These are phyloP conservation scores for Hippoglossus stenolepis DNA, from an alignment of 2,113 vertebrate species.

Conservation along the genomic window DNA sequence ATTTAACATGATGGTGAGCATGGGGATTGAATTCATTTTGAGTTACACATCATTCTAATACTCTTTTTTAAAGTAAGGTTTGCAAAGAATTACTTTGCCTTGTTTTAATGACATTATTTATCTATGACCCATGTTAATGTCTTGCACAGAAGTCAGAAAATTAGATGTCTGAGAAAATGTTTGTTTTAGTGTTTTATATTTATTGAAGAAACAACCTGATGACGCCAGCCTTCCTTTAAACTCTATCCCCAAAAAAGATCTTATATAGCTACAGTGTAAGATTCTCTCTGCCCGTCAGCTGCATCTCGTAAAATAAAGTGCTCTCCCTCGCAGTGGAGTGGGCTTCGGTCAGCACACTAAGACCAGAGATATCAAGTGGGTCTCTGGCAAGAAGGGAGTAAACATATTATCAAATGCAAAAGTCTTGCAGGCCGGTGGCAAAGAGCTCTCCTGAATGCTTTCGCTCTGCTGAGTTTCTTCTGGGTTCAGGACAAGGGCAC, in stretches of 20 bases:
- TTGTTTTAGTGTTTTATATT: too few relatives aligned
- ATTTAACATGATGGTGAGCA: too few relatives aligned
- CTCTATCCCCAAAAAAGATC: too few relatives aligned
- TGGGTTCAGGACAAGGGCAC: slow-evolving; percentile 48
- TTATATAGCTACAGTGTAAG: neutral
- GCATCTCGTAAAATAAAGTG: slow-evolving; percentile 6
- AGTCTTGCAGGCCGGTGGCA: slow-evolving; percentile 21
- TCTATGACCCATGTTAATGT: neutral
- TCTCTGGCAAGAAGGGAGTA: slow-evolving; percentile 59
- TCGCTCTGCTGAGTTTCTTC: slow-evolving; percentile 15
- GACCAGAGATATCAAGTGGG: slow-evolving; percentile 58
- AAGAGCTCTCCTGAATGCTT: slow-evolving; percentile 39
- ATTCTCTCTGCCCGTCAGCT: neutral
- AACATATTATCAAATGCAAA: slow-evolving; percentile 65
- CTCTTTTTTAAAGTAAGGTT: too few relatives aligned
- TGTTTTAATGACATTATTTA: neutral
- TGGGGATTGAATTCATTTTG: too few relatives aligned
- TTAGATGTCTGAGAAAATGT: too few relatives aligned
- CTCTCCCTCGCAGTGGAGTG: slow-evolving; percentile 32
- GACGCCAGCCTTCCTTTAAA: too few relatives aligned
- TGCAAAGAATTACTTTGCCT: neutral
- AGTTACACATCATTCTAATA: too few relatives aligned
- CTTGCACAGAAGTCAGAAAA: too few relatives aligned
- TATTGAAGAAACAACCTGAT: too few relatives aligned
- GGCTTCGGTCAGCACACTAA: slow-evolving; percentile 44